Percentiles rank a stretch among this genome's conserved stretches.
Conservation (phyloP, 2,113 vertebrate genomes). For the Todiramphus chloris region DNA sequence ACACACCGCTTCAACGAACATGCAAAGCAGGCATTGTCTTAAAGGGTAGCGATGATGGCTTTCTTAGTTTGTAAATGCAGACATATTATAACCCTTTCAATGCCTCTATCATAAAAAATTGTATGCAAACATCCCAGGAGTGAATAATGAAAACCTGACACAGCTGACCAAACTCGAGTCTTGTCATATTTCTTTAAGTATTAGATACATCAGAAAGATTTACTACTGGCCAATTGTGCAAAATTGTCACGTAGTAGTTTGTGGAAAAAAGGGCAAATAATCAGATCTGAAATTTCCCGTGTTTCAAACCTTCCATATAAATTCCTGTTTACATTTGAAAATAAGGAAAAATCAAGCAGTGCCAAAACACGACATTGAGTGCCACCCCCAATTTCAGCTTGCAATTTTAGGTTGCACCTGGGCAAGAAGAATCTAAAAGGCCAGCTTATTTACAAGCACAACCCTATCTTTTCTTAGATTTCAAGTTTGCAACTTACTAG, state of each 20-base stretch:
- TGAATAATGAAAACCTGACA: background rate
- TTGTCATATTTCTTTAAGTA: background rate
- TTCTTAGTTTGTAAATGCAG: background rate
- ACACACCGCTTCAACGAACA: background rate
- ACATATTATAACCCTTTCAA: background rate
- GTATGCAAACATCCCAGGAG: background rate
- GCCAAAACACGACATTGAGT: background rate
- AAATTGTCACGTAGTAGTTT: background rate
- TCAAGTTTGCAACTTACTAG: constrained; percentile 79
- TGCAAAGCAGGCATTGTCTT: background rate
- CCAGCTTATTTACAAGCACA: background rate
- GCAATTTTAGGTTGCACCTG: background rate
- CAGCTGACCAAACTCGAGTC: background rate
- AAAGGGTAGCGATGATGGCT: background rate
- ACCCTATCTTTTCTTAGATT: background rate
- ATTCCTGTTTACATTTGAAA: background rate
- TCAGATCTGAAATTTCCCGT: background rate
- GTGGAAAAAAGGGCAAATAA: background rate
- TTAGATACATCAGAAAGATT: background rate
- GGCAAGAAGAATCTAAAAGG: background rate
- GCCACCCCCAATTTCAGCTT: background rate
- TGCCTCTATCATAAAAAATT: background rate
- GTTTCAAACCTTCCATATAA: background rate
- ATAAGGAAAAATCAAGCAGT: background rate
- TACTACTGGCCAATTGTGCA: background rate